Evolutionary conservation across 2,888 invertebrate genomes (phyloP).

Genomic region (Gastracanthus pulcherrimus): DNA sequence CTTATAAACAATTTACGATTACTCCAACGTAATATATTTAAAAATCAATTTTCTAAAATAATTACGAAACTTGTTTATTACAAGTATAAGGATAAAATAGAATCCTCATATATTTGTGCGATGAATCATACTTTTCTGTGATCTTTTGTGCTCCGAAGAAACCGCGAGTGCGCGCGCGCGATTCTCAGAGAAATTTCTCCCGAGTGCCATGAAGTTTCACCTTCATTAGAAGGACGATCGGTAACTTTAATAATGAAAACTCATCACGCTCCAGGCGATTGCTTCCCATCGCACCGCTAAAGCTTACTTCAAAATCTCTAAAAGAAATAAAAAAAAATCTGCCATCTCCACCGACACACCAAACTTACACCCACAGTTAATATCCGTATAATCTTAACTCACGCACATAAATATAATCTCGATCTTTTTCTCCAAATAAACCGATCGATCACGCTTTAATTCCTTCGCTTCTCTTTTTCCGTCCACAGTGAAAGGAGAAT

Average conservation of each 20-base stretch:
- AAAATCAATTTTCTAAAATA: neutral
- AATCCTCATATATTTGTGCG: neutral
- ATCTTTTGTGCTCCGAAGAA: constrained; percentile 4
- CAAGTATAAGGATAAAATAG: neutral
- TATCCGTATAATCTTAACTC: neutral
- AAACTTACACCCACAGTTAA: too few species aligned
- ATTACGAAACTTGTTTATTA: neutral
- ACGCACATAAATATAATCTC: neutral
- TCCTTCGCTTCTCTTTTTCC: neutral
- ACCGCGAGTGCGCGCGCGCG: neutral
- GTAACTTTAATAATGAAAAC: neutral
- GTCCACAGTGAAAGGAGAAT: constrained; percentile 38
- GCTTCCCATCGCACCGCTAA: neutral
- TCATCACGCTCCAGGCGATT: neutral
- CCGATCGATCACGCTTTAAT: constrained; percentile 25
- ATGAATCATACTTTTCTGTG: constrained; percentile 37
- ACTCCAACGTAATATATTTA: neutral
- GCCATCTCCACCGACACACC: too few species aligned
- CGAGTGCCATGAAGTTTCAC: constrained; percentile 8
- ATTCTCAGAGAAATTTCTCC: constrained; percentile 39
- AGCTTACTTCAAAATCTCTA: too few species aligned
- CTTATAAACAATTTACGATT: neutral
- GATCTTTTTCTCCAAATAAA: neutral
- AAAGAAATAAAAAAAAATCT: too few species aligned
- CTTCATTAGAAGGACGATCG: constrained; percentile 50